These are phyloP conservation scores for Phrynosoma platyrhinos DNA, from an alignment of 2,113 vertebrate genomes.

Conservation along the genomic window DNA sequence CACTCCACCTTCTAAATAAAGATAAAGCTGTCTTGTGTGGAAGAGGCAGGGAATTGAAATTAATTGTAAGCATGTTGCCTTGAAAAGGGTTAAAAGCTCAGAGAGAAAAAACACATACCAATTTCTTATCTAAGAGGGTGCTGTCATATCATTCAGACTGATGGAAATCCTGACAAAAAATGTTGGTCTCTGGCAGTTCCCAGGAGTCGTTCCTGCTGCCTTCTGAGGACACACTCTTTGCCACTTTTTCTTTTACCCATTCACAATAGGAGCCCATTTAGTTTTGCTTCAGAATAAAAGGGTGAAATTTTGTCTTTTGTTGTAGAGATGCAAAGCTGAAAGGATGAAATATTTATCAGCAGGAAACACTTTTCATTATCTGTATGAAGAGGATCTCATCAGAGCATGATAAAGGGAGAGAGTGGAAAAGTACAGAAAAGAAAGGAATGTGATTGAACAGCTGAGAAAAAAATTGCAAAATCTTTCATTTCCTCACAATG, in stretches of 20 bases:
- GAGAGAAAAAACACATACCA: not conserved
- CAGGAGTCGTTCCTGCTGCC: not conserved
- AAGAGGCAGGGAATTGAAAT: not conserved
- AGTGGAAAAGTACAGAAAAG: too few relatives aligned
- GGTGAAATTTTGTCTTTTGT: not conserved
- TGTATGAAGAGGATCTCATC: not conserved
- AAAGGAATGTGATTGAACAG: not conserved
- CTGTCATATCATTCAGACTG: not conserved
- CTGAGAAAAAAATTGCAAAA: not conserved
- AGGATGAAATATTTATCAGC: slow-evolving; percentile 22
- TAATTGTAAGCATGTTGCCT: not conserved
- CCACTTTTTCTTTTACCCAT: not conserved
- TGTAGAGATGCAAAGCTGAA: not conserved
- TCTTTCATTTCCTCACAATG: not conserved
- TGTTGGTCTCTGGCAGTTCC: not conserved
- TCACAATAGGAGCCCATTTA: not conserved
- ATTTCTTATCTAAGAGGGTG: not conserved
- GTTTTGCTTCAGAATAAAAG: not conserved
- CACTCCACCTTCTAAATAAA: too few relatives aligned
- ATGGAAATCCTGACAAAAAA: not conserved
- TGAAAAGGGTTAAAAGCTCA: not conserved
- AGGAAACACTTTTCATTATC: slow-evolving; percentile 21
- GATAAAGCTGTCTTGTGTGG: not conserved
- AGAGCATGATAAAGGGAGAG: not conserved
- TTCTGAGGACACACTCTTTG: not conserved